Evolutionary conservation across 2,797 vertebrate species (phyloP), one percentile per base, ranked within the genome.

Genomic region (Tokudaia muenninki): DNA sequence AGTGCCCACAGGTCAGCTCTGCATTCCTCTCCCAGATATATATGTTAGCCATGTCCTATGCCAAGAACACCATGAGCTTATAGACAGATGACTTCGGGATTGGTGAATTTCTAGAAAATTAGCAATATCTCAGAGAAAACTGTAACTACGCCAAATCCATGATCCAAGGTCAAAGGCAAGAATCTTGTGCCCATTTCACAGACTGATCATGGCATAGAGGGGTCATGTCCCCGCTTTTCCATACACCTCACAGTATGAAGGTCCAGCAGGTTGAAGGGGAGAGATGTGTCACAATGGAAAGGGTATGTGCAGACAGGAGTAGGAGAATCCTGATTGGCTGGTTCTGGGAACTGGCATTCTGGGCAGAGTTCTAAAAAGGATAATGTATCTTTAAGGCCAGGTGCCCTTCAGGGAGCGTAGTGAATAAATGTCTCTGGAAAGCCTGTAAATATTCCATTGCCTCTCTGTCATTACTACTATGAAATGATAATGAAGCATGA

Each of bases 401-500:
- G 99, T 99, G 99, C 98, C 98, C 99, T 98, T 99, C 99, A 99
- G 99, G 98, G 98, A 99, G 98, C 98, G 98, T 99, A 99, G 98
- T 99, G 98, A 98, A 99, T 99, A 99, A 99, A 99, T 99, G 99
- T 99, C 99, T 99, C 98, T 99, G 98, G 99, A 99, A 99, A 98
- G 98, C 98, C 99, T 98, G 98, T 99, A 99, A 99, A 99, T 99
- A 99, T 99, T 99, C 98, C 98, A 99, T 99, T 98, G 98, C 98
- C 98, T 98, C 98, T 98, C 99, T 99, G 99, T 99, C 99, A 99
- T 99, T 99, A 99, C 98, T 98, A 98, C 98, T 98, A 98, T 98
- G 98, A 99, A 99, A 99, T 99, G 98, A 99, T 99, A 99, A 99
- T 99, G 99, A 99, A 99, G 98, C 99, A 99, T 99, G 99, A 99